These are phyloP conservation scores for Chloroclystis v-ata DNA, from an alignment of 2,888 invertebrate genomes.

Conservation along the genomic window DNA sequence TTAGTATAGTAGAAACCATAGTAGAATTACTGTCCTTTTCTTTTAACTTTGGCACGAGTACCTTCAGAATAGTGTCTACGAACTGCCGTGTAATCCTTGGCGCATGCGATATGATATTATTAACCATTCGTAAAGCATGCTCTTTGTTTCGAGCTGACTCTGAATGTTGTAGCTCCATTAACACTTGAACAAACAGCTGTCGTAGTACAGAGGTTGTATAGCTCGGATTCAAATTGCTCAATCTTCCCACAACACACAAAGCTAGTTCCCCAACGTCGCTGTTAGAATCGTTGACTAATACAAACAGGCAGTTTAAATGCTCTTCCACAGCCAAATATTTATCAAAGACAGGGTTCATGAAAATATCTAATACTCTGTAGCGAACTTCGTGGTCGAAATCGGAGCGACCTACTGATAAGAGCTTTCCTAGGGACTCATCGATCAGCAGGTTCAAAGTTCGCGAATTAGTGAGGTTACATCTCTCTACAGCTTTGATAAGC, in stretches of 20 bases:
- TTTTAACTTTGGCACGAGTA: conserved; percentile 92
- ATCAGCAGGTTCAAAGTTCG: conserved; percentile 92
- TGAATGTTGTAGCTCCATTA: conserved; percentile 96
- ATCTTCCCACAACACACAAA: conserved; percentile 92
- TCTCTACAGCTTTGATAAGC: conserved; percentile 88
- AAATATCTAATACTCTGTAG: conserved; percentile 92
- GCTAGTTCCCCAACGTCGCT: conserved; percentile 96
- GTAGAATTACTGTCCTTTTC: conserved; percentile 93
- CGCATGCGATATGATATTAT: conserved; percentile 95
- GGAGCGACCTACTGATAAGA: conserved; percentile 95
- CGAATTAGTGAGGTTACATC: conserved; percentile 81
- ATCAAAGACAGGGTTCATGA: conserved; percentile 93
- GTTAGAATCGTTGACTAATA: conserved; percentile 97
- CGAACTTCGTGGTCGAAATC: conserved; percentile 97
- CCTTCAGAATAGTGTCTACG: conserved; percentile 94
- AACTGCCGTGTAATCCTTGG: conserved; percentile 96
- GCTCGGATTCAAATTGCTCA: conserved; percentile 97
- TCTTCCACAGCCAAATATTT: conserved; percentile 96
- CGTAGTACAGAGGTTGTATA: conserved; percentile 97
- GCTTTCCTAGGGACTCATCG: conserved; percentile 93
- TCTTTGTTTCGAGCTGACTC: conserved; percentile 97
- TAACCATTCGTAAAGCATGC: conserved; percentile 95
- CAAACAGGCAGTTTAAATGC: conserved; percentile 93
- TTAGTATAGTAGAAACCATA: conserved; percentile 92
- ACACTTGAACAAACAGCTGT: conserved; percentile 92